These are phyloP conservation scores for Steinernema feltiae DNA, from an alignment of 1,140 invertebrate genomes.

Conservation along the genomic window DNA sequence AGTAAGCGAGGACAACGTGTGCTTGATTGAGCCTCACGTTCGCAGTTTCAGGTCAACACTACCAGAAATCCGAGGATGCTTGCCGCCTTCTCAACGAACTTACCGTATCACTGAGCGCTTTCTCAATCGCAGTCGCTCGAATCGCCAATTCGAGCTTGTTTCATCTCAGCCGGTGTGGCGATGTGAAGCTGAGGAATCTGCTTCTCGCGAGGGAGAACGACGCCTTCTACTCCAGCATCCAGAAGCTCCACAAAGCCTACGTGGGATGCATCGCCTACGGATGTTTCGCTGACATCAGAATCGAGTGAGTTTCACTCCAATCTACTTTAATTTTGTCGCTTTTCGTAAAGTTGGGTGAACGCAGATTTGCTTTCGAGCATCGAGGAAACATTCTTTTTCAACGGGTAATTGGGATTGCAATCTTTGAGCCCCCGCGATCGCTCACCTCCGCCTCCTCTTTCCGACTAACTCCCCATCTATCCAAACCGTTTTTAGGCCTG, in stretches of 20 bases:
- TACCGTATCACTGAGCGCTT: neutral
- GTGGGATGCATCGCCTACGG: neutral
- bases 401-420: neutral
- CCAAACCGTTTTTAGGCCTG: neutral
- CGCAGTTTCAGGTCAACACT: neutral
- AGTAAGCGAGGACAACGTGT: neutral
- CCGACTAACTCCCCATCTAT: neutral
- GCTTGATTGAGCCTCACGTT: neutral
- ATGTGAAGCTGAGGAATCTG: conserved; percentile 5
- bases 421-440: neutral
- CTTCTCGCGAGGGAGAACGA: neutral
- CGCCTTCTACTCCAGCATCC: neutral
- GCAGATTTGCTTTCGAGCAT: neutral
- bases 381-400: neutral
- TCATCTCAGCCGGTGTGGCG: neutral
- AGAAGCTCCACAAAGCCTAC: conserved; percentile 6
- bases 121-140: neutral
- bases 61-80: neutral
- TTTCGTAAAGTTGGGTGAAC: neutral
- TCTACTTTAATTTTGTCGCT: neutral
- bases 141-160: neutral
- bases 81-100: neutral
- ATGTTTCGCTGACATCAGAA: neutral
- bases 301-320: neutral
- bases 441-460: neutral